Conservation (phyloP, 2,113 vertebrate genomes). For the Tychaedon coryphoeus region DNA sequence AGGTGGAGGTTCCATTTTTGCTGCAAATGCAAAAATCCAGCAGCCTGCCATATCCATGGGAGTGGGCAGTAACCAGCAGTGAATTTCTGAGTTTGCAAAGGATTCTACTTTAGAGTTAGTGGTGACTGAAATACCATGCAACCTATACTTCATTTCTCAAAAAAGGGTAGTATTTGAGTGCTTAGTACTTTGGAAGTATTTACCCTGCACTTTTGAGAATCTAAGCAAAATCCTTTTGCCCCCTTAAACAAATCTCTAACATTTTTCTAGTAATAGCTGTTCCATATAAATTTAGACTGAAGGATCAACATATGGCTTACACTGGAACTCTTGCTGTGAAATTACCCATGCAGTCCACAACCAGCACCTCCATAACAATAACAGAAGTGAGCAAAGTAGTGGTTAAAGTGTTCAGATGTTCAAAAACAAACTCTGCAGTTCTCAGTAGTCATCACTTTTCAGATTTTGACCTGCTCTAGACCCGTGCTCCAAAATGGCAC, state of each 20-base stretch:
- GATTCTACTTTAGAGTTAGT: background rate
- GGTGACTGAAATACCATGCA: background rate
- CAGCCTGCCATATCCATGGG: background rate
- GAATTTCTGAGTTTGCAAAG: background rate
- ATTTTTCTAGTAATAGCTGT: slow-evolving; percentile 4
- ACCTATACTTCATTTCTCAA: background rate
- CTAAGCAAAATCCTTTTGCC: background rate
- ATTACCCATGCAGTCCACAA: background rate
- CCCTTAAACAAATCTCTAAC: slow-evolving; percentile 1
- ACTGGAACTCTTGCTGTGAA: slow-evolving; percentile 9
- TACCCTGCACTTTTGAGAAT: slow-evolving; percentile 3
- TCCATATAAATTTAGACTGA: background rate
- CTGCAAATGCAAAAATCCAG: background rate
- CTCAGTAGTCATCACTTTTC: background rate
- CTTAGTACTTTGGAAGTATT: slow-evolving; percentile 2
- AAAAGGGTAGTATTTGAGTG: background rate
- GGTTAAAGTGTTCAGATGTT: background rate
- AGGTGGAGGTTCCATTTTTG: background rate
- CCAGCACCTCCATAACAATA: background rate
- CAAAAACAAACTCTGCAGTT: background rate
- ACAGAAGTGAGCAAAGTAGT: background rate
- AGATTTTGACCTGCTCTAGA: background rate
- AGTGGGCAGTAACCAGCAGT: background rate
- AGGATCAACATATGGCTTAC: slow-evolving; percentile 19
- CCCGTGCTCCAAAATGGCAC: background rate